These are phyloP conservation scores for Capromys pilorides DNA, from an alignment of 2,797 vertebrate species.

Conservation along the genomic window DNA sequence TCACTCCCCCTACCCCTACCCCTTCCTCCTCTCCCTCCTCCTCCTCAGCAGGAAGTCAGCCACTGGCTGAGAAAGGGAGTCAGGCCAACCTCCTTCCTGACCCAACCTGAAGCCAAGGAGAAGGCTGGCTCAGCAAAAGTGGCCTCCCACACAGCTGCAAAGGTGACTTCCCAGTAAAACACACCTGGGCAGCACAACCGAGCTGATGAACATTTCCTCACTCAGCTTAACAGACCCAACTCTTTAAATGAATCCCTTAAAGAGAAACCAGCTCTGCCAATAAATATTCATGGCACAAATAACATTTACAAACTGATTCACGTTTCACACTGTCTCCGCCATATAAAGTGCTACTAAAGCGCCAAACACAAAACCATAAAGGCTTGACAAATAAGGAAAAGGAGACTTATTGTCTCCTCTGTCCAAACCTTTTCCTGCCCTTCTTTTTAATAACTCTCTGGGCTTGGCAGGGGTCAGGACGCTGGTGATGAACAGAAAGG, in stretches of 20 bases:
- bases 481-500: not conserved
- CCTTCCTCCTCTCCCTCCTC: too few relatives aligned
- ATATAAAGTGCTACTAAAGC: not conserved
- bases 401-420: not conserved
- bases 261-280: slow-evolving; percentile 11
- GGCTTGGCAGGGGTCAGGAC: not conserved
- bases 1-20: not conserved
- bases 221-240: not conserved
- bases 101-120: not conserved
- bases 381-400: not conserved
- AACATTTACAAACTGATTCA: slow-evolving; percentile 12
- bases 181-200: not conserved
- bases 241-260: not conserved
- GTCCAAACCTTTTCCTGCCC: not conserved
- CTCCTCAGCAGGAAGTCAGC: slow-evolving; percentile 53
- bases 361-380: not conserved
- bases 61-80: slow-evolving; percentile 47
- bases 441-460: not conserved
- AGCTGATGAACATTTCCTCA: not conserved
- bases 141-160: not conserved
- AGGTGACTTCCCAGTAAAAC: not conserved
- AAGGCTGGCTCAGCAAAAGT: not conserved
- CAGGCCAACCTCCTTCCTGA: slow-evolving; percentile 56
- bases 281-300: not conserved
- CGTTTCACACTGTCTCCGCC: not conserved